These are phyloP conservation scores for Camelus bactrianus DNA, from an alignment of 2,113 vertebrate genomes.

Conservation along the genomic window DNA sequence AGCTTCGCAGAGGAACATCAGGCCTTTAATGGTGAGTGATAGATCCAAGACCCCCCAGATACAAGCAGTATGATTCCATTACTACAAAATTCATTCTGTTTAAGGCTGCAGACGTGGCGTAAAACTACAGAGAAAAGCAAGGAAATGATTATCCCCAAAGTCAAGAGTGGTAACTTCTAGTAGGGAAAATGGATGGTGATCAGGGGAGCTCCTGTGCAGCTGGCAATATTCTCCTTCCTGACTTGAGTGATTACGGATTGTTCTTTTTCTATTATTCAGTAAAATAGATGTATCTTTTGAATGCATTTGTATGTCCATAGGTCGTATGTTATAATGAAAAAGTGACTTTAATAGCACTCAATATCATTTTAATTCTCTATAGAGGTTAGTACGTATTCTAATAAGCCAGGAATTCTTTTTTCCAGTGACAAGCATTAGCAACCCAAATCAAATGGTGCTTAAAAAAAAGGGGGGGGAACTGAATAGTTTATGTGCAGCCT, in stretches of 20 bases:
- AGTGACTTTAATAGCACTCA: background rate
- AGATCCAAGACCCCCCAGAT: background rate
- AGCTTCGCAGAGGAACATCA: background rate
- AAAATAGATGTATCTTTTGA: background rate
- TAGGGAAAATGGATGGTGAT: background rate
- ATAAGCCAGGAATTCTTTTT: background rate
- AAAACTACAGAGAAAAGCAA: background rate
- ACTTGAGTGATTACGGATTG: background rate
- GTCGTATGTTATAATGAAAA: background rate
- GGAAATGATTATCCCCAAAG: background rate
- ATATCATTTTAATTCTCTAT: background rate
- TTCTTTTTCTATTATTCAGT: background rate
- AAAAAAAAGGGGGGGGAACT: background rate
- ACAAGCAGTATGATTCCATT: background rate
- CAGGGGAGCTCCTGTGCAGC: no score
- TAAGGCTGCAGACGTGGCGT: accelerated
- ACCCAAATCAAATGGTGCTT: background rate
- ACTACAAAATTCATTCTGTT: background rate
- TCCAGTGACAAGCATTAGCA: background rate
- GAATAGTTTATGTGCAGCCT: background rate
- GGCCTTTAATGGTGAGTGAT: accelerated
- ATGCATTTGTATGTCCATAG: background rate
- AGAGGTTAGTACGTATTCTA: background rate
- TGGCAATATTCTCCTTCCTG: background rate
- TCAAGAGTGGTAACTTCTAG: background rate